These are phyloP conservation scores for Henricia sp. DNA, from an alignment of 53 echinoderm and acorn worm species.

Conservation along the genomic window DNA sequence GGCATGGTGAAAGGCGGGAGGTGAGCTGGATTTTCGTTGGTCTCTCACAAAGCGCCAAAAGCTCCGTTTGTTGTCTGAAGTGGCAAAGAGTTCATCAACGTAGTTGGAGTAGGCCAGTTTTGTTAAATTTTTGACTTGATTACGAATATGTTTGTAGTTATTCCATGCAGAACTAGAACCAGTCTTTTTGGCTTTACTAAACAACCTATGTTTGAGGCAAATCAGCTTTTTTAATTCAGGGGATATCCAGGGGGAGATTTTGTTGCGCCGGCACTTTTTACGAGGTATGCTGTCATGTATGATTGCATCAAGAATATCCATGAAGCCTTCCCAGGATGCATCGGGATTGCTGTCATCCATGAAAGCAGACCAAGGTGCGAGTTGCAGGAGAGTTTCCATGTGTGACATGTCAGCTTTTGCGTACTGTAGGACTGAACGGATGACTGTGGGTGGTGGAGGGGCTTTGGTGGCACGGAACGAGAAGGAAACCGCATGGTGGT, in stretches of 20 bases:
- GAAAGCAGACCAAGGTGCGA: constrained; percentile 39
- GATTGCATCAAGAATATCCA: too few relatives aligned
- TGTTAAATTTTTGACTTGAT: too few relatives aligned
- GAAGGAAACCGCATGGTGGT: constrained; percentile 24
- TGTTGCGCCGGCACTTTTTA: neutral
- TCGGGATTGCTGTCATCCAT: constrained; percentile 12
- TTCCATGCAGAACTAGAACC: neutral
- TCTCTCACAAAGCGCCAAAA: too few relatives aligned
- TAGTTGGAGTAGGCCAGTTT: too few relatives aligned
- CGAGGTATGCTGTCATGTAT: neutral
- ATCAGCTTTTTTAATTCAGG: constrained; percentile 36
- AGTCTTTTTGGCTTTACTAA: neutral
- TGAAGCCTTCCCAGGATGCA: neutral
- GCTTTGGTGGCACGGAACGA: neutral
- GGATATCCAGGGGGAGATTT: neutral
- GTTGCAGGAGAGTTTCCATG: constrained; percentile 33
- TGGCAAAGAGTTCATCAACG: too few relatives aligned
- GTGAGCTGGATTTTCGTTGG: too few relatives aligned
- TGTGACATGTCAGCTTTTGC: constrained; percentile 37
- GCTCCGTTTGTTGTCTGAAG: too few relatives aligned
- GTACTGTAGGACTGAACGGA: constrained; percentile 40
- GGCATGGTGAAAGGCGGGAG: too few relatives aligned
- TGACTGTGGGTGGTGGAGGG: constrained; percentile 8
- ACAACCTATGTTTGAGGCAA: neutral
- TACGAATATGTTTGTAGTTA: too few relatives aligned